Evolutionary conservation across 1,140 invertebrate genomes (phyloP), one percentile per base, ranked within the genome.

Genomic region (Leptinotarsa undecemlineata): DNA sequence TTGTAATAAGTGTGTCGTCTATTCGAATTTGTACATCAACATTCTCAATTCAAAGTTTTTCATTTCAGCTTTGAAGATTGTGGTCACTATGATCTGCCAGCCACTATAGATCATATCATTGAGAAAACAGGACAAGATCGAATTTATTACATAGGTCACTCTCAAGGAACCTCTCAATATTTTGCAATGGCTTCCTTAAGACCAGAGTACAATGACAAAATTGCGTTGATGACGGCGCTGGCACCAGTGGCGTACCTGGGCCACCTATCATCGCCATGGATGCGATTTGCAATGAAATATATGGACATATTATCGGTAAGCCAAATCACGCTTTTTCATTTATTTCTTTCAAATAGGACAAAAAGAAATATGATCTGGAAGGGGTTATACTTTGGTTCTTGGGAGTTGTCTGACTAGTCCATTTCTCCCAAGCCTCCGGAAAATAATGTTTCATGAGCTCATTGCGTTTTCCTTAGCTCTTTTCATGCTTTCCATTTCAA

Each of bases 161-260:
- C 82, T 6, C 80, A 87, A 71, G 94, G 93, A 17, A 91, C 89
- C 1, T 88, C 89, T 0, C 82, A 82, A 2, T 89, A 8, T 90
- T 74, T 91, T 89, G 89, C 92, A 0, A 89, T 93, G 88, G 83
- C 88, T 13, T 33, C 90, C 90, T 87, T 87, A 21, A 85, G 86
- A 17, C 90, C 92, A 0, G 87, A 91, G 73, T 91, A 90, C 75
- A 90, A 90, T 78, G 77, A 84, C 0, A 90, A 90, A 79, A 85
- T 90, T 70, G 86, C 84, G 21, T 86, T 88, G 1, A 90, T 90
- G 89, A 87, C 91, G 70, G 91, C 90, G 0, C 82, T 94, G 71
- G 91, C 89, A 2, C 92, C 92, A 20, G 90, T 92, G 1, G 89
- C 89, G 26, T 68, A 26, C 17, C 17, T 26, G 3, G 33, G 67